These are phyloP conservation scores for Vanessa cardui DNA, from an alignment of 2,888 invertebrate species.

Conservation along the genomic window DNA sequence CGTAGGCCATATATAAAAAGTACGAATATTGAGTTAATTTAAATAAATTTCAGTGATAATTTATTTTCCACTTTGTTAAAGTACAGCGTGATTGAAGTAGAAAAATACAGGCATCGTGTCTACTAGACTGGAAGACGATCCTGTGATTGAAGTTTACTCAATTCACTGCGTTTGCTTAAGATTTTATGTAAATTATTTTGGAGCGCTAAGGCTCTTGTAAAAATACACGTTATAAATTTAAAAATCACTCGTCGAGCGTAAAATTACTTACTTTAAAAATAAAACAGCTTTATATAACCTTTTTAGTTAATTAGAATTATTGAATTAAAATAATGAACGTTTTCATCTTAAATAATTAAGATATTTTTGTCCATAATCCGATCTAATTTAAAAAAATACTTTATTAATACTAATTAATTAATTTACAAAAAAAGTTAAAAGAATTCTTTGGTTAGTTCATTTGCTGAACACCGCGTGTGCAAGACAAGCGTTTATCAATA, in stretches of 20 bases:
- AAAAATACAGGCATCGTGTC: slow-evolving; percentile 42
- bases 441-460: neutral
- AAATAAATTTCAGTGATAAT: slow-evolving; percentile 33
- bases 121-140: slow-evolving; percentile 52
- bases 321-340: neutral
- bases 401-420: neutral
- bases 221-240: slow-evolving; percentile 32
- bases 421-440: neutral
- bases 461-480: slow-evolving; percentile 32
- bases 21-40: slow-evolving; percentile 22
- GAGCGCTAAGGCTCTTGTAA: slow-evolving; percentile 47
- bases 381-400: too few species aligned
- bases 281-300: too few species aligned
- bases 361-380: too few species aligned
- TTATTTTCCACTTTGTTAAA: slow-evolving; percentile 40
- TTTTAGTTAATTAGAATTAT: neutral
- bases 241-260: slow-evolving; percentile 16
- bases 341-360: too few species aligned
- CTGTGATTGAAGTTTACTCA: slow-evolving; percentile 69
- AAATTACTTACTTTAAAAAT: slow-evolving; percentile 9
- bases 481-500: slow-evolving; percentile 74
- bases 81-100: slow-evolving; percentile 37
- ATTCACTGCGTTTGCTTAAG: slow-evolving; percentile 66
- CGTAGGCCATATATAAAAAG: neutral
- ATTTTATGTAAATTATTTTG: slow-evolving; percentile 68